These are phyloP conservation scores for Diceros bicornis DNA, from an alignment of 2,797 vertebrate species.

Conservation along the genomic window DNA sequence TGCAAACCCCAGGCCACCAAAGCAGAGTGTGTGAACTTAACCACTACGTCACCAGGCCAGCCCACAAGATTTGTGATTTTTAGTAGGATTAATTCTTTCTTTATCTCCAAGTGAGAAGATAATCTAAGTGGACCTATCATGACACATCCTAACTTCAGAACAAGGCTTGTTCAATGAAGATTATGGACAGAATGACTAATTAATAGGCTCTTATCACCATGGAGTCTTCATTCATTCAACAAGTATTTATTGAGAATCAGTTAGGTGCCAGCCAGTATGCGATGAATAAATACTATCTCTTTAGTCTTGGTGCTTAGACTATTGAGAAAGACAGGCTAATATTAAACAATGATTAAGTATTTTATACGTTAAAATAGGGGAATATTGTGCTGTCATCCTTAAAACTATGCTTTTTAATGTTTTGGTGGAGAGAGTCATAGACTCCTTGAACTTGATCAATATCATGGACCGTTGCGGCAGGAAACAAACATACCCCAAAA, in stretches of 20 bases:
- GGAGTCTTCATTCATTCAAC: constrained; percentile 15
- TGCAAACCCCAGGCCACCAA: too few species aligned
- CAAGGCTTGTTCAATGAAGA: not conserved
- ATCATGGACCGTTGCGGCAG: not conserved
- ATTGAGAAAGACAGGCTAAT: constrained; percentile 12
- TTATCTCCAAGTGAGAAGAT: not conserved
- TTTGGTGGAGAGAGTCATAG: not conserved
- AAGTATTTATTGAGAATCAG: not conserved
- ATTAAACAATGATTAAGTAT: not conserved
- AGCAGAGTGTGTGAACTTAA: too few species aligned
- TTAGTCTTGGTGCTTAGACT: constrained; percentile 23
- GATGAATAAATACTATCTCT: not conserved
- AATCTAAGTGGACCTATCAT: not conserved
- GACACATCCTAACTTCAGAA: not conserved
- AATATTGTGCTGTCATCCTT: not conserved
- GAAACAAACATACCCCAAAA: not conserved
- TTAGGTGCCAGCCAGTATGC: not conserved
- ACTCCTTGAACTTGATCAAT: constrained; percentile 10
- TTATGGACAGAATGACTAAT: not conserved
- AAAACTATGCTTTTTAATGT: not conserved
- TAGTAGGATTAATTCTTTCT: not conserved
- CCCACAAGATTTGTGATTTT: not conserved
- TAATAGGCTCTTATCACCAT: not conserved
- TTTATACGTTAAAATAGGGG: not conserved
- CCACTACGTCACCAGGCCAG: too few species aligned